Evolutionary conservation across 1,140 invertebrate genomes (phyloP).

Genomic region (Caligus rogercresseyi): DNA sequence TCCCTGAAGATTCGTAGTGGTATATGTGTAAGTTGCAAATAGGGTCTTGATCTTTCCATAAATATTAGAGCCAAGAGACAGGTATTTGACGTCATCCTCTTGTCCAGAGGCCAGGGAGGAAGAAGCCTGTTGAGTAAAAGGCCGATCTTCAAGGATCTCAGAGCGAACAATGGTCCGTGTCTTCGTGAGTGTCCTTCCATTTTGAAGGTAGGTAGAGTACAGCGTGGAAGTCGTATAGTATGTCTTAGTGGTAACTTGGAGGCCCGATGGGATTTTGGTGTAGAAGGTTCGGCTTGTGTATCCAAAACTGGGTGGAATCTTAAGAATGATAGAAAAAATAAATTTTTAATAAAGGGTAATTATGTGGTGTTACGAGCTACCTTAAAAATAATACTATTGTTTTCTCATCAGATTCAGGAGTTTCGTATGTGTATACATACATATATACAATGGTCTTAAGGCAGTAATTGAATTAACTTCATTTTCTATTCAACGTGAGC

Average conservation of each 20-base stretch:
- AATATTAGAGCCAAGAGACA: slow-evolving; percentile 18
- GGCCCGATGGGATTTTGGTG: neutral
- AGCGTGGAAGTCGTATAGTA: slow-evolving; percentile 19
- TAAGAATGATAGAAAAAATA: neutral
- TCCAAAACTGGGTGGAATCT: neutral
- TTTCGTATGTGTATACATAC: no score
- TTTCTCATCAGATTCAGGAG: no score
- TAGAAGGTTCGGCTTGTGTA: neutral
- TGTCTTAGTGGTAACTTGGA: slow-evolving; percentile 13
- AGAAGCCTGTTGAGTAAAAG: neutral
- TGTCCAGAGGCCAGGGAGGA: neutral
- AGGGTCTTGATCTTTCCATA: slow-evolving; percentile 19
- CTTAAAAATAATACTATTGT: no score
- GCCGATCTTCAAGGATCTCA: neutral
- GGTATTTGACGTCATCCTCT: slow-evolving; percentile 13
- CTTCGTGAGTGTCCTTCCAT: slow-evolving; percentile 9
- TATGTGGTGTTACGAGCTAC: neutral
- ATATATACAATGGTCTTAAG: no score
- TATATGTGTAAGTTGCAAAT: slow-evolving; percentile 17
- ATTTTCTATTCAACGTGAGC: neutral
- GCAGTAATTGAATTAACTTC: no score
- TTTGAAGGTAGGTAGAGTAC: slow-evolving; percentile 13
- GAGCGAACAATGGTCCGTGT: slow-evolving; percentile 11
- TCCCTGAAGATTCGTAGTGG: slow-evolving; percentile 9
- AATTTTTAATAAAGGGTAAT: neutral